Conservation (phyloP, 1,140 invertebrate species). For the Zaprionus gabonicus region DNA sequence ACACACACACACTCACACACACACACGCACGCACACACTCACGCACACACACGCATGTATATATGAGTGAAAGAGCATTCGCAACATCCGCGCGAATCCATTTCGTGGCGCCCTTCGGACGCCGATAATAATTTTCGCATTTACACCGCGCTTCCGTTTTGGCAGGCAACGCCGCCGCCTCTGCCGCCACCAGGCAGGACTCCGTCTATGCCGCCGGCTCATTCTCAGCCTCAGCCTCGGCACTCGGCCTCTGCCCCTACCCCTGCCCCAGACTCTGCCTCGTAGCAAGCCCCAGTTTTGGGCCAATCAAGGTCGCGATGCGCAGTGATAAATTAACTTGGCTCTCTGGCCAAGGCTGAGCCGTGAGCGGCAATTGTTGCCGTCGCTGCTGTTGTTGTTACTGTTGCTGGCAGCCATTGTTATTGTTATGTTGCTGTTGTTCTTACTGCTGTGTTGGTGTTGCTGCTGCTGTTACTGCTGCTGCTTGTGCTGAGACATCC, state of each 20-base stretch:
- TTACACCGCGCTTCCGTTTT: constrained; percentile 68
- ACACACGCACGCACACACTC: background rate
- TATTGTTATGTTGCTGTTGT: background rate
- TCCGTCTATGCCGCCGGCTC: background rate
- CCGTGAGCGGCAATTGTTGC: background rate
- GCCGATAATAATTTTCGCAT: constrained; percentile 62
- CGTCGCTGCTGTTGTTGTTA: background rate
- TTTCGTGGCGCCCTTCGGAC: constrained; percentile 58
- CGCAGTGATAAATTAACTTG: constrained; percentile 38
- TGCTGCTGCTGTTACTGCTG: background rate
- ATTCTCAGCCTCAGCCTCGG: background rate
- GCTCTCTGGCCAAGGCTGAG: constrained; percentile 22
- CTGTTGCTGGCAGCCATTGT: background rate
- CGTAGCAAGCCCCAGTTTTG: background rate
- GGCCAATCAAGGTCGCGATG: constrained; percentile 13
- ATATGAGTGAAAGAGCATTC: background rate
- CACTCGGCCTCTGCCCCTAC: background rate
- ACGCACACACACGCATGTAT: background rate
- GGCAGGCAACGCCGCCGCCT: constrained; percentile 41
- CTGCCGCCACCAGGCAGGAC: background rate
- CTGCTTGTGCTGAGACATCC: background rate
- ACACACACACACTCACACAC: background rate
- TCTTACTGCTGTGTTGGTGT: background rate
- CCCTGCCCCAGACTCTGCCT: background rate
- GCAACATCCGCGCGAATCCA: constrained; percentile 3